A percentile compares a stretch with the other conserved stretches of the same genome.
Conservation (phyloP, 2,113 vertebrate genomes). For the Gopherus evgoodei region DNA sequence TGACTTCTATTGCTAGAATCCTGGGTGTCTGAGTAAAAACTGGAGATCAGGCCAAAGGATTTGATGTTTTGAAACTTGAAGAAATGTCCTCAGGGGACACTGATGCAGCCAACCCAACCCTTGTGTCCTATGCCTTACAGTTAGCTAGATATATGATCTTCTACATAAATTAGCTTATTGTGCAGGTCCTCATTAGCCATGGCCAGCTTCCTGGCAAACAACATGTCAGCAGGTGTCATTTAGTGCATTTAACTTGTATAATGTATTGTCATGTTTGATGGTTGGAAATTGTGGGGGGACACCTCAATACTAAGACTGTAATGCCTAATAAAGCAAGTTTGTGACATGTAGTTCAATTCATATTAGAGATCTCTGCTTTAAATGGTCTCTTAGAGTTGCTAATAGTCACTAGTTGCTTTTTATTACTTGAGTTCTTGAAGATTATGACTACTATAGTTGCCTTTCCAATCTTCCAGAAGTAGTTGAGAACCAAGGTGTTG, state of each 20-base stretch:
- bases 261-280: fast-evolving
- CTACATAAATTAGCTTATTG: fast-evolving
- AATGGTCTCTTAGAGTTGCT: not conserved
- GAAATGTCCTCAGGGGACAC: not conserved
- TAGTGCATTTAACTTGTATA: fast-evolving
- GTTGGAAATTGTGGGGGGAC: fast-evolving
- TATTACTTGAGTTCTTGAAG: not conserved
- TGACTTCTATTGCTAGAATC: not conserved
- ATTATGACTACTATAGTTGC: not conserved
- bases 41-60: not conserved
- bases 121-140: not conserved
- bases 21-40: not conserved
- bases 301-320: conserved; percentile 1
- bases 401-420: not conserved
- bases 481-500: not conserved
- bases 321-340: not conserved
- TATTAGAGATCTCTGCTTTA: not conserved
- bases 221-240: not conserved
- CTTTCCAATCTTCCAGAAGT: not conserved
- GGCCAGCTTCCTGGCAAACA: not conserved
- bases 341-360: not conserved
- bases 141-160: not conserved
- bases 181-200: not conserved
- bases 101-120: not conserved
- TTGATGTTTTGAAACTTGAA: not conserved